phyloP scores from a whole-genome alignment of 2,888 invertebrate species.

The Cephus rjabovi region DNA sequence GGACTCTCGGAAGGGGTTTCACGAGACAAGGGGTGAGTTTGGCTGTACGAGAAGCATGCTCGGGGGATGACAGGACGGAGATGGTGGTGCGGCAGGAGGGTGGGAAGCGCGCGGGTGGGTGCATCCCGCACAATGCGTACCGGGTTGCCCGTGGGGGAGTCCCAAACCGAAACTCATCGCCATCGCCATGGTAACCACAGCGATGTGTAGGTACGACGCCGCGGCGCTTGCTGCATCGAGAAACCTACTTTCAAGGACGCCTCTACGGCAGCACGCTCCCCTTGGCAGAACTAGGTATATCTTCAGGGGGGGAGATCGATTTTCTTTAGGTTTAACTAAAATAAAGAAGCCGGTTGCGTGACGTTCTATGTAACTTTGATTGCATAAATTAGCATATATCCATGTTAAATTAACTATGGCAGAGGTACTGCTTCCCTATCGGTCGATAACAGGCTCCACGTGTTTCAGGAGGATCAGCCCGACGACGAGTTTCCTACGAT shows the following conservation, averaged over 20 bases:
- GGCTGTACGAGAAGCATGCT: neutral
- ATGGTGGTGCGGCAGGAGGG: neutral
- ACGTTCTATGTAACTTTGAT: neutral
- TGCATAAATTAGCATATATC: neutral
- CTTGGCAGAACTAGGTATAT: neutral
- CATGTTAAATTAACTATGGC: neutral
- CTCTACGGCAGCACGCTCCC: neutral
- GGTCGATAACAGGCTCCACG: neutral
- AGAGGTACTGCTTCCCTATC: neutral
- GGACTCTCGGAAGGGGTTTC: neutral
- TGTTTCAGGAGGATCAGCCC: neutral
- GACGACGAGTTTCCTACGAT: neutral
- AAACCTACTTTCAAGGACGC: constrained; percentile 2
- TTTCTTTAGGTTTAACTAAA: neutral
- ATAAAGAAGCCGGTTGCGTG: neutral
- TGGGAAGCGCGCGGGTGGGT: constrained; percentile 17
- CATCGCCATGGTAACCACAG: constrained; percentile 44
- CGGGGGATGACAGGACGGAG: neutral
- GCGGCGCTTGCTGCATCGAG: neutral
- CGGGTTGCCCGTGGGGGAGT: constrained; percentile 13
- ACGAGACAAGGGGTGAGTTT: constrained; percentile 17
- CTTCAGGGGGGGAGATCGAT: neutral
- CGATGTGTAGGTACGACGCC: constrained; percentile 19
- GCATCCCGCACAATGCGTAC: constrained; percentile 25
- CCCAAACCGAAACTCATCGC: constrained; percentile 29